Conservation (phyloP, 2,113 vertebrate species). For the Beaufortia kweichowensis region DNA sequence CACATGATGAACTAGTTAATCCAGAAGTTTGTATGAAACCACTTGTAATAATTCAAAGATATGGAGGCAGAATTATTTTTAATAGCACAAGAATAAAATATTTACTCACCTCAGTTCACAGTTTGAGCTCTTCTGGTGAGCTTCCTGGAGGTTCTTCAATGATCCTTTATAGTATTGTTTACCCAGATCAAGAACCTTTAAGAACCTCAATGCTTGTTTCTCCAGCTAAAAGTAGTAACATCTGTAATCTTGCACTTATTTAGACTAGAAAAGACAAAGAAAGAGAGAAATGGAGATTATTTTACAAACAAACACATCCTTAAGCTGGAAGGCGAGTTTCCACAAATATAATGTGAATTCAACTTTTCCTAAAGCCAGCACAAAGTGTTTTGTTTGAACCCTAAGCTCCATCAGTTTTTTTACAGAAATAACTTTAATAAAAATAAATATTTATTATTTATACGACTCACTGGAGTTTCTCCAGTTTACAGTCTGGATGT, state of each 20-base stretch:
- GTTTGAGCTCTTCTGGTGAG: background rate
- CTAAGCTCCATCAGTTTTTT: too few relatives aligned
- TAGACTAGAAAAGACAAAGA: background rate
- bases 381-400: too few relatives aligned
- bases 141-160: background rate
- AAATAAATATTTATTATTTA: background rate
- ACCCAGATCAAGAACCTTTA: constrained; percentile 4
- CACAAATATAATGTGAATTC: background rate
- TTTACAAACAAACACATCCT: background rate
- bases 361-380: too few relatives aligned
- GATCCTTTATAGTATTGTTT: background rate
- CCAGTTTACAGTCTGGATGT: background rate
- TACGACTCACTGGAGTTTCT: background rate
- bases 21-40: too few relatives aligned
- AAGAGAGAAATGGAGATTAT: background rate
- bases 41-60: too few relatives aligned
- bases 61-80: too few relatives aligned
- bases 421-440: too few relatives aligned
- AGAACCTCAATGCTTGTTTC: background rate
- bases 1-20: too few relatives aligned
- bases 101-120: background rate
- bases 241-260: constrained; percentile 1
- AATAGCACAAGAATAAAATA: too few relatives aligned
- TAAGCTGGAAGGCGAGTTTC: background rate
- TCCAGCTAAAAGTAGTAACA: background rate